Evolutionary conservation across 2,888 invertebrate genomes (phyloP), one percentile per base, ranked within the genome.

Genomic region (Phyllotreta striolata): DNA sequence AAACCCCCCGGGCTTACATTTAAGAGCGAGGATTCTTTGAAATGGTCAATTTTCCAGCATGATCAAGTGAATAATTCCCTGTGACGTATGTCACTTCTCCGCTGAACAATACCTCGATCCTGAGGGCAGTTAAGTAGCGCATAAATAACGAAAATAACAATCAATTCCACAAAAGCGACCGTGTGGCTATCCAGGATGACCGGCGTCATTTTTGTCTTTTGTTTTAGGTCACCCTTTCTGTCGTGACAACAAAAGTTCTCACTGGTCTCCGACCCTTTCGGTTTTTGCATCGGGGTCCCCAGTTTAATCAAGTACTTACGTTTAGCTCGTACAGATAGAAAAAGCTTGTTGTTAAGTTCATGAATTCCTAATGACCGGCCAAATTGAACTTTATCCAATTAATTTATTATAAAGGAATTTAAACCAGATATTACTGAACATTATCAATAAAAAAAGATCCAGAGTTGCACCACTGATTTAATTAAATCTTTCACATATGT

Each of bases 141-240:
- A 78, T 79, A 78, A 79, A 80, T 79, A 78, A 79, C 77, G 77
- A 79, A 80, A 77, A 79, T 78, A 78, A 79, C 80, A 80, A 81
- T 81, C 78, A 80, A 77, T 79, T 79, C 73, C 71, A 77, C 76
- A 76, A 77, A 49, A 76, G 74, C 73, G 72, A 71, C 68, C 70
- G 69, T 70, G 70, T 71, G 73, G 71, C 73, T 66, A 72, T 72
- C 71, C 76, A 72, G 73, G 76, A 78, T 80, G 80, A 78, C 79
- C 80, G 75, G 73, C 75, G 76, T 75, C 77, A 76, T 78, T 77
- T 78, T 70, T 74, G 74, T 76, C 79, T 79, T 80, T 80, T 80
- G 79, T 80, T 79, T 79, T 76, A 74, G 66, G 73, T 73, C 75
- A 76, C 79, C 79, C 79, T 78, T 78, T 76, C 76, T 79, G 76